phyloP scores from a whole-genome alignment of 2,797 vertebrate species.

The Dallia pectoralis region DNA sequence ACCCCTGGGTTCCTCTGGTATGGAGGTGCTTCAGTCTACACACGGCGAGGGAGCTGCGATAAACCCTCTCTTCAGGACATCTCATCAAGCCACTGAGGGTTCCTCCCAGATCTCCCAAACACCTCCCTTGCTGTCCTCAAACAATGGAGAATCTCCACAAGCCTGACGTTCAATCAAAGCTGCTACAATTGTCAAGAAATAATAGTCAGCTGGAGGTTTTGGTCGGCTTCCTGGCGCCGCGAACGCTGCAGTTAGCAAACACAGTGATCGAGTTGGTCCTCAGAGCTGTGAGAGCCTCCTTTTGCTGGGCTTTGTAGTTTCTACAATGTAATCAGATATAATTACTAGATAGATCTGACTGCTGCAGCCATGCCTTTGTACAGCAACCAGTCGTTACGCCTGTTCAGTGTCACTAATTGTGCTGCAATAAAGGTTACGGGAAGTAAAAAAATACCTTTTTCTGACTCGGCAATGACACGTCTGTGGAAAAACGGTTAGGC shows the following conservation, averaged over 20 bases:
- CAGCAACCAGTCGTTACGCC: slow-evolving; percentile 25
- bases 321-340: slow-evolving; percentile 49
- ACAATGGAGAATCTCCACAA: slow-evolving; percentile 43
- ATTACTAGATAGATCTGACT: slow-evolving; percentile 37
- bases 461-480: neutral
- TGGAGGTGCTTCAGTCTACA: slow-evolving; percentile 11
- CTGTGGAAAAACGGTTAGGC: slow-evolving; percentile 12
- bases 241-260: slow-evolving; percentile 25
- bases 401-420: slow-evolving; percentile 31
- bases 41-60: neutral
- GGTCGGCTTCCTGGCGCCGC: slow-evolving; percentile 4
- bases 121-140: slow-evolving; percentile 35
- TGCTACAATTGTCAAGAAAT: slow-evolving; percentile 53
- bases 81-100: slow-evolving; percentile 9
- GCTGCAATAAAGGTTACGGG: slow-evolving; percentile 10
- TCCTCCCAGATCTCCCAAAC: slow-evolving; percentile 27
- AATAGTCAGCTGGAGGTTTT: slow-evolving; percentile 29
- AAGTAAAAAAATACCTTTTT: slow-evolving; percentile 4
- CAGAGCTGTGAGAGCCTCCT: neutral
- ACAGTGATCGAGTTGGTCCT: slow-evolving; percentile 17
- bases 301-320: slow-evolving; percentile 26
- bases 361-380: slow-evolving; percentile 16
- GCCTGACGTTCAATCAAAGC: slow-evolving; percentile 4
- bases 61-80: slow-evolving; percentile 20
- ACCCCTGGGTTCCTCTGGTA: slow-evolving; percentile 35